phyloP scores from a whole-genome alignment of 2,888 invertebrate species.

The Sycophila texana region DNA sequence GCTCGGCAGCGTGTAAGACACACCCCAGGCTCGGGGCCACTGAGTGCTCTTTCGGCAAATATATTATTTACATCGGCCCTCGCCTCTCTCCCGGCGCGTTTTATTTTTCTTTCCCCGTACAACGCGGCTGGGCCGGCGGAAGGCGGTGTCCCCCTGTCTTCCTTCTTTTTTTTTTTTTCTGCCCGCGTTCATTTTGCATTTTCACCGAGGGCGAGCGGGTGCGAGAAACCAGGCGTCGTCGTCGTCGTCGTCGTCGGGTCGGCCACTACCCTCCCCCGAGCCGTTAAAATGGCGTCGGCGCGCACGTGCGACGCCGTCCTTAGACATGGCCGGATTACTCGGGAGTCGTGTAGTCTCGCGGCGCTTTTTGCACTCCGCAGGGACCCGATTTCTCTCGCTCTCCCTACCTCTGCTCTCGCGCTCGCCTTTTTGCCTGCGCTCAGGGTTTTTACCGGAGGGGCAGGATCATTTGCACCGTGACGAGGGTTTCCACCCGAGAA shows the following conservation, averaged over 20 bases:
- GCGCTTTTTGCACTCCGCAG: constrained; percentile 33
- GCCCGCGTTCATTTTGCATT: constrained; percentile 32
- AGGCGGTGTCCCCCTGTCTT: neutral
- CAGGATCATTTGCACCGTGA: constrained; percentile 52
- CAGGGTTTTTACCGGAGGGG: neutral
- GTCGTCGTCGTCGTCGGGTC: neutral
- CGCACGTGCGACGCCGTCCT: constrained; percentile 39
- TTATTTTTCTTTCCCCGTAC: constrained; percentile 46
- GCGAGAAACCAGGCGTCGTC: constrained; percentile 6
- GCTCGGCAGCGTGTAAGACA: constrained; percentile 38
- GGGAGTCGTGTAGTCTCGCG: constrained; percentile 22
- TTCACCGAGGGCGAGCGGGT: constrained; percentile 18
- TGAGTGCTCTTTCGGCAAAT: constrained; percentile 57
- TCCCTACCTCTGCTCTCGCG: neutral
- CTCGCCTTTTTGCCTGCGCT: neutral
- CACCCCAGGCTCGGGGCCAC: constrained; percentile 38
- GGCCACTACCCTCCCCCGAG: neutral
- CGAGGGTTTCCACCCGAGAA: constrained; percentile 48
- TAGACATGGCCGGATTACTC: constrained; percentile 40
- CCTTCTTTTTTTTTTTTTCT: neutral
- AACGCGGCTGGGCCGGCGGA: neutral
- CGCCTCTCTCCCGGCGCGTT: constrained; percentile 37
- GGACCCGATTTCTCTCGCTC: neutral
- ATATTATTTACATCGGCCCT: constrained; percentile 57
- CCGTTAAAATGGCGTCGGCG: constrained; percentile 53